phyloP scores from a whole-genome alignment of 1,140 invertebrate genomes.

The Solenopsis invicta region DNA sequence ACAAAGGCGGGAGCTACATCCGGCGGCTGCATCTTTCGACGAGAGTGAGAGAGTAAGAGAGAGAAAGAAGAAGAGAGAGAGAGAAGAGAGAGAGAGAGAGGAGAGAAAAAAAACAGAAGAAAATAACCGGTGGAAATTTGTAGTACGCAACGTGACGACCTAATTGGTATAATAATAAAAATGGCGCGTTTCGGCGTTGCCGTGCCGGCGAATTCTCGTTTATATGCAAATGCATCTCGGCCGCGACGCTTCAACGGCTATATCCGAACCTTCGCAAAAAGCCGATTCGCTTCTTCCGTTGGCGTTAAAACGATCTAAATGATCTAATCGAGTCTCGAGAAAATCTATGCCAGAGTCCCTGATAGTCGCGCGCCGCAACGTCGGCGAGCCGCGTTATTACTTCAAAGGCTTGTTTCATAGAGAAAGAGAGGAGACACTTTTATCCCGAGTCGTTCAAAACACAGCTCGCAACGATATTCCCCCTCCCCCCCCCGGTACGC shows the following conservation, averaged over 20 bases:
- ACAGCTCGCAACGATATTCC: background rate
- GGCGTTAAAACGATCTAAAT: constrained; percentile 47
- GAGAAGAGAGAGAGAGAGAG: background rate
- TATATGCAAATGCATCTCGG: constrained; percentile 60
- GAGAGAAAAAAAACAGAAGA: background rate
- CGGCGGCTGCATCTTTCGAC: background rate
- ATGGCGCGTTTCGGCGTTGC: constrained; percentile 59
- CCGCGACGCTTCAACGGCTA: constrained; percentile 45
- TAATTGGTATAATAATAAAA: constrained; percentile 65
- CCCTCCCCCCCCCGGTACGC: too few relatives aligned
- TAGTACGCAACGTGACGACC: constrained; percentile 59
- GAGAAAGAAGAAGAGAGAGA: background rate
- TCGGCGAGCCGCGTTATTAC: background rate
- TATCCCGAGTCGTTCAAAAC: background rate
- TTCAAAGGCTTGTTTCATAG: background rate
- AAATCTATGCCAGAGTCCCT: constrained; percentile 10
- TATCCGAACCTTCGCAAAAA: constrained; percentile 43
- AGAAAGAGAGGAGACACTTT: background rate
- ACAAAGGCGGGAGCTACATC: constrained; percentile 15
- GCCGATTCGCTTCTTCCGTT: constrained; percentile 51
- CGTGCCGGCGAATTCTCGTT: constrained; percentile 55
- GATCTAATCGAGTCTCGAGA: constrained; percentile 44
- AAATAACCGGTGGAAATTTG: constrained; percentile 49
- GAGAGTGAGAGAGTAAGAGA: background rate
- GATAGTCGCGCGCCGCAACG: background rate